These are phyloP conservation scores for Aphidoletes aphidimyza DNA, from an alignment of 2,888 invertebrate species.

Conservation along the genomic window DNA sequence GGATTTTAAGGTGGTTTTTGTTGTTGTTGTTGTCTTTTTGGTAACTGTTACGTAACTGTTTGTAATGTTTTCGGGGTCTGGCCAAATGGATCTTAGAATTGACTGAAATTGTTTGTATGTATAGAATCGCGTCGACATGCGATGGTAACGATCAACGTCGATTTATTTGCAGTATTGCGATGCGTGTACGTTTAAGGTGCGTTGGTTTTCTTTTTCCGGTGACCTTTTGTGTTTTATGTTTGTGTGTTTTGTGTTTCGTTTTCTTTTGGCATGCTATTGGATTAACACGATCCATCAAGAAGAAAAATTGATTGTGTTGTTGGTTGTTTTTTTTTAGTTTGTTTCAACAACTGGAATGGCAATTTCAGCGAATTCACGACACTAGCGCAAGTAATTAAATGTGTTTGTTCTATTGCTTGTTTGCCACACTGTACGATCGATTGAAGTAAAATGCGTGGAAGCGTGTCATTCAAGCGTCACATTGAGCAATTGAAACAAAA, in stretches of 20 bases:
- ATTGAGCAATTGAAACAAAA: not conserved
- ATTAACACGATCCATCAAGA: conserved; percentile 37
- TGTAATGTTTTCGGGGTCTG: not conserved
- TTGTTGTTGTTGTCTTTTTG: not conserved
- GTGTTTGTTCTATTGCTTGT: not conserved
- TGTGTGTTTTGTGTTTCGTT: too few relatives aligned
- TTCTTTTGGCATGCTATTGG: not conserved
- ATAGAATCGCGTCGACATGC: not conserved
- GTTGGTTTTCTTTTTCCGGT: conserved; percentile 48
- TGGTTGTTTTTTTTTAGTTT: too few relatives aligned
- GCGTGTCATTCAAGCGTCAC: not conserved
- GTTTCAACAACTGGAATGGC: too few relatives aligned
- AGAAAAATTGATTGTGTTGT: conserved; percentile 29
- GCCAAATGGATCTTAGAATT: not conserved
- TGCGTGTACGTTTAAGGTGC: conserved; percentile 13
- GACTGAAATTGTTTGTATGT: not conserved
- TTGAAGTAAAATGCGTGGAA: conserved; percentile 6
- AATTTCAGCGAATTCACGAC: not conserved
- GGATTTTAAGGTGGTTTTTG: conserved; percentile 10
- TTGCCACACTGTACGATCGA: not conserved
- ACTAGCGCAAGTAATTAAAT: not conserved
- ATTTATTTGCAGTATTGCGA: conserved; percentile 20
- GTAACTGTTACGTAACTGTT: not conserved
- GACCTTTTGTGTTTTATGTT: conserved; percentile 18
- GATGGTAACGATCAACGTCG: not conserved